A percentile compares a stretch with the other conserved stretches of the same genome.
phyloP scores from a whole-genome alignment of 2,797 vertebrate genomes.

The Erpetoichthys calabaricus region DNA sequence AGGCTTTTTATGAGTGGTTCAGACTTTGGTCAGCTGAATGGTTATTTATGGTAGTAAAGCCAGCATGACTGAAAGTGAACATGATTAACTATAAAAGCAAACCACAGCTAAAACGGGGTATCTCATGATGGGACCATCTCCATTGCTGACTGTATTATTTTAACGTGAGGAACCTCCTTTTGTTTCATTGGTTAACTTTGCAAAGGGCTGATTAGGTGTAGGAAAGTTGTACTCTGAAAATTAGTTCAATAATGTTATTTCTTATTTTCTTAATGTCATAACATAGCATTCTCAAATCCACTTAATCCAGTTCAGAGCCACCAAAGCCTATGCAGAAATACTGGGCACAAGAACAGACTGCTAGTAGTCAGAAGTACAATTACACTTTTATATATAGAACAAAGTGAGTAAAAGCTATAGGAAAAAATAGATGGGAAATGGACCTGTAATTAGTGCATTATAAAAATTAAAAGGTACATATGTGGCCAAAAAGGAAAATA shows the following conservation, averaged over 20 bases:
- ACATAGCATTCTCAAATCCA: no score
- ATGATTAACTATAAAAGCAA: conserved; percentile 1
- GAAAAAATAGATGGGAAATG: no score
- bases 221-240: not conserved
- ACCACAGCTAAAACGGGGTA: not conserved
- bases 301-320: not conserved
- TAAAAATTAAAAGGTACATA: no score
- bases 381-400: no score
- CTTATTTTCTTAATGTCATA: no score
- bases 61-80: not conserved
- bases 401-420: no score
- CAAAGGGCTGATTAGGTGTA: not conserved
- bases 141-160: conserved; percentile 4
- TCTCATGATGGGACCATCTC: not conserved
- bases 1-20: not conserved
- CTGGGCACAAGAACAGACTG: conserved; percentile 1
- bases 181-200: conserved; percentile 1
- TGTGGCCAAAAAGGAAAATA: no score
- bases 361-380: not conserved
- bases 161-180: not conserved
- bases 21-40: conserved; percentile 6
- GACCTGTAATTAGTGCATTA: no score
- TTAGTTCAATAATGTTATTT: no score
- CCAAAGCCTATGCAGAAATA: conserved; percentile 9
- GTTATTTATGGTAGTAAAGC: conserved; percentile 6